A percentile compares a stretch with the other conserved stretches of the same genome.
Evolutionary conservation across 2,888 invertebrate species (phyloP).

Genomic region (Cosmopolites sordidus): DNA sequence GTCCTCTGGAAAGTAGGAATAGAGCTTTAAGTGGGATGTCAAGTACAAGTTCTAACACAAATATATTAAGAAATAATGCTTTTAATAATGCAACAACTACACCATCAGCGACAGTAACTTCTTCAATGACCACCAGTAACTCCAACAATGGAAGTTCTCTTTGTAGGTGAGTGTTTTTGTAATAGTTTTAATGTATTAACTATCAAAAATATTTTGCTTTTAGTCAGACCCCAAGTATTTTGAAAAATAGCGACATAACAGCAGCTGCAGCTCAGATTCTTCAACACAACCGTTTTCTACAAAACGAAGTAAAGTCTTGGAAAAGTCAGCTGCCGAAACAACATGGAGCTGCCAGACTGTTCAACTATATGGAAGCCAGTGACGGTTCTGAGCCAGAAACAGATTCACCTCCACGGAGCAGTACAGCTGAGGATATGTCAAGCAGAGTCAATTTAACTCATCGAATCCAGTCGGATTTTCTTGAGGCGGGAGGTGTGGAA

Average conservation of each 20-base stretch:
- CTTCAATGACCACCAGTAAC: slow-evolving; percentile 32
- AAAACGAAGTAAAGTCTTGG: slow-evolving; percentile 41
- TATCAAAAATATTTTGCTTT: background rate
- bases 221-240: slow-evolving; percentile 27
- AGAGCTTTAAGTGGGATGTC: slow-evolving; percentile 43
- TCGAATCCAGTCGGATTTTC: slow-evolving; percentile 56
- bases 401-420: slow-evolving; percentile 36
- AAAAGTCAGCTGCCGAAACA: slow-evolving; percentile 44
- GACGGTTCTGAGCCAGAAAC: slow-evolving; percentile 64
- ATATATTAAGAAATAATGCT: slow-evolving; percentile 38
- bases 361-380: slow-evolving; percentile 70
- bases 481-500: slow-evolving; percentile 59
- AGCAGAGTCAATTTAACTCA: slow-evolving; percentile 41
- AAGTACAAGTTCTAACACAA: slow-evolving; percentile 7
- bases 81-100: slow-evolving; percentile 32
- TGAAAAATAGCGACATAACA: slow-evolving; percentile 40
- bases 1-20: slow-evolving; percentile 61
- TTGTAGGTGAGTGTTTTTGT: slow-evolving; percentile 40
- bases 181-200: background rate
- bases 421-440: slow-evolving; percentile 47
- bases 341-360: slow-evolving; percentile 64
- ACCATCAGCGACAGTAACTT: slow-evolving; percentile 36
- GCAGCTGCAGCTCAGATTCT: slow-evolving; percentile 44
- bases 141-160: slow-evolving; percentile 23
- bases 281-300: slow-evolving; percentile 43